Base-by-base conservation (phyloP, 2,888 invertebrate species). In the Synanthedon tipuliformis region DNA sequence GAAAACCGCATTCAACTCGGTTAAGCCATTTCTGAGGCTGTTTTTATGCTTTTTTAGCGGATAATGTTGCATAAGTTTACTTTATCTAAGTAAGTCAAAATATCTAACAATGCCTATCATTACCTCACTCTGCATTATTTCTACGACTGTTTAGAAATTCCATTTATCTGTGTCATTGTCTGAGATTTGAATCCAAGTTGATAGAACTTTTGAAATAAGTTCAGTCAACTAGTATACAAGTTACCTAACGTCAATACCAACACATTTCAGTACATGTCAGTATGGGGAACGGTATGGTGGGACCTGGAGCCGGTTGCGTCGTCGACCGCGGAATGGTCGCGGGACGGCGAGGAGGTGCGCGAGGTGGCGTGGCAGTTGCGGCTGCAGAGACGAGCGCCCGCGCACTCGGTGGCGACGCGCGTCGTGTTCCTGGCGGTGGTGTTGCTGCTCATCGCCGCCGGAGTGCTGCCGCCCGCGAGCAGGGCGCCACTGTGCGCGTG, bases 221-320 rank as follows among this genome's bases (percentile, higher is more conserved):
- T n/a, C n/a, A n/a, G 23, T 8, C 27, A 34, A 8, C 55, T 54
- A 55, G 0, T 27, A 5, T 27, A 7, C 27, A 27, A 27, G 40
- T 27, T 18, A 18, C 18, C 18, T 18, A 18, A 18, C 18, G 3
- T 3, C 18, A 23, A 23, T 1, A 23, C 3, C 13, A 5, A 41
- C 41, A 41, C 11, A 41, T 60, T 63, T 1, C 62, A 75, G 78
- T 61, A 61, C 48, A 61, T 66, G 16, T 60, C 72, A 18, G 69
- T 78, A 15, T 75, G 73, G 59, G 80, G 81, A 61, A 60, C 73
- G 4, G 79, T 81, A 13, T 63, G 70, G 1, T 85, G 85, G 85
- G 73, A 78, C 61, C 64, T 81, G 55, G 40, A 61, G 53, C 54
- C 65, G 13, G 65, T 79, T 55, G 7, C 12, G 15, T n/a, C 45